phyloP scores from a whole-genome alignment of 2,797 vertebrate species.

The Phalanger gymnotis region DNA sequence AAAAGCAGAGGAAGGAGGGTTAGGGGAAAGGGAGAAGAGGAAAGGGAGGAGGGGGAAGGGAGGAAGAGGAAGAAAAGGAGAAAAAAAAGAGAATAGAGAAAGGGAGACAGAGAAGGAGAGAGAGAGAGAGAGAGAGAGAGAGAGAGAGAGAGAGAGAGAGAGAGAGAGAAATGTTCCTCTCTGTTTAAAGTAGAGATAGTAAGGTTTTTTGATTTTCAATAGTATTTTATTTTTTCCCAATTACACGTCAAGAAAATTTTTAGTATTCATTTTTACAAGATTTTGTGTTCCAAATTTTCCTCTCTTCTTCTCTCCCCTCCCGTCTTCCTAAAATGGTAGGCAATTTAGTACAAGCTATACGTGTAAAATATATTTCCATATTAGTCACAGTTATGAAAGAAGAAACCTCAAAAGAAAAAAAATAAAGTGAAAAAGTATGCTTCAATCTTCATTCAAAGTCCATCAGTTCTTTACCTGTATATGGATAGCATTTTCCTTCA shows the following conservation, averaged over 20 bases:
- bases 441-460: neutral
- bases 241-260: neutral
- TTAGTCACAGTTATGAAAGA: neutral
- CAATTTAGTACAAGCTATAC: neutral
- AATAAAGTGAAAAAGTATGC: neutral
- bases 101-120: too few relatives aligned
- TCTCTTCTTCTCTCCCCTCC: neutral
- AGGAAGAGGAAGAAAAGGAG: accelerated
- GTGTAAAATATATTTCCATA: neutral
- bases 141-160: too few relatives aligned
- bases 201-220: neutral
- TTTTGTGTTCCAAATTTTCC: neutral
- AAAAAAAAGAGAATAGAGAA: too few relatives aligned
- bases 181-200: too few relatives aligned
- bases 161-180: too few relatives aligned
- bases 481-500: neutral
- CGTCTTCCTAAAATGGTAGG: neutral
- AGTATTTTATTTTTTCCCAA: neutral
- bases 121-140: accelerated
- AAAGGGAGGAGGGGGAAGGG: too few relatives aligned
- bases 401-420: neutral
- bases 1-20: accelerated
- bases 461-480: neutral
- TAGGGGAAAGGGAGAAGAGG: accelerated
- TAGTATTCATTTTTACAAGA: neutral